These are phyloP conservation scores for Calliopsis andreniformis DNA, from an alignment of 1,140 invertebrate genomes.

Conservation along the genomic window DNA sequence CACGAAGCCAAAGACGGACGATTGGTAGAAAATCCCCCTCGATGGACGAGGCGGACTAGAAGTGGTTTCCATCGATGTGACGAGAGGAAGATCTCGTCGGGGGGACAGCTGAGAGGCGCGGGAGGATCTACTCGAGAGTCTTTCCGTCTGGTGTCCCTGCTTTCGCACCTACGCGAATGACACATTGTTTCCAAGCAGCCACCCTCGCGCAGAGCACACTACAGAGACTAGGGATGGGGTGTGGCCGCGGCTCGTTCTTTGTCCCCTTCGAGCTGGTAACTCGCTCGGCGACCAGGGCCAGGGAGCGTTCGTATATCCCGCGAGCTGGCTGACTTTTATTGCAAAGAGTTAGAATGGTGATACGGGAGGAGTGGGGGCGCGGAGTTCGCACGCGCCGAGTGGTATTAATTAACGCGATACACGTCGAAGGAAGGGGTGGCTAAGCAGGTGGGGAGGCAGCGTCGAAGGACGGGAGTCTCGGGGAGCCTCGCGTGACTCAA, in stretches of 20 bases:
- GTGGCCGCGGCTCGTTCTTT: conserved; percentile 48
- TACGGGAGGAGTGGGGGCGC: no score
- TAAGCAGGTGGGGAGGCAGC: neutral
- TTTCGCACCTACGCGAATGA: conserved; percentile 60
- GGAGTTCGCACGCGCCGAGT: conserved; percentile 20
- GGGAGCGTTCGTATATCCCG: neutral
- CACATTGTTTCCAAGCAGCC: conserved; percentile 64
- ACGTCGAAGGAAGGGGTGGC: neutral
- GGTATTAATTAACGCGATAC: conserved; percentile 58
- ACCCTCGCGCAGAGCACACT: conserved; percentile 44
- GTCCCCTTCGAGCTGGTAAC: conserved; percentile 22
- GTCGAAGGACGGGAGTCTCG: conserved; percentile 21
- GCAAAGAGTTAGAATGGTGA: conserved; percentile 9
- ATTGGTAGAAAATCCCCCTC: conserved; percentile 6
- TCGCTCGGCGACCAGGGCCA: neutral
- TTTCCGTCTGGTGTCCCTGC: conserved; percentile 4
- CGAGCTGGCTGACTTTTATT: conserved; percentile 42
- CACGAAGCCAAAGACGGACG: neutral
- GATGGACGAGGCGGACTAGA: neutral
- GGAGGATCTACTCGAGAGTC: conserved; percentile 20
- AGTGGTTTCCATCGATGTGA: neutral
- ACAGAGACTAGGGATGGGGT: conserved; percentile 29
- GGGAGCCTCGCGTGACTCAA: conserved; percentile 52
- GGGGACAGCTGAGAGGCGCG: neutral
- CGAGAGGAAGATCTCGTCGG: neutral